Evolutionary conservation across 2,888 invertebrate genomes (phyloP), one percentile per base, ranked within the genome.

Genomic region (Byasa hedistus): DNA sequence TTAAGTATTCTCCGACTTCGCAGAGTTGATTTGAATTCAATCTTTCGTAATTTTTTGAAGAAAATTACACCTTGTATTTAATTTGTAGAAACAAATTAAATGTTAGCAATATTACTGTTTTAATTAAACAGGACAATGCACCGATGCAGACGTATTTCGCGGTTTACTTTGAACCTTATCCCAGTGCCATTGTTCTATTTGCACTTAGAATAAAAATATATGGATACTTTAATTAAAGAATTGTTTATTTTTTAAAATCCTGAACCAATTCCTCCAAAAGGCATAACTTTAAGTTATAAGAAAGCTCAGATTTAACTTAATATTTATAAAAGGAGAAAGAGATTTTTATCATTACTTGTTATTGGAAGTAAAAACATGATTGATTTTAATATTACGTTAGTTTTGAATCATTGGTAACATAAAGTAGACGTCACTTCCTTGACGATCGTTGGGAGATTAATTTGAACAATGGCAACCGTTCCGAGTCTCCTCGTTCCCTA

Each of bases 391-490:
- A n/a, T n/a, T n/a, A n/a, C n/a, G n/a, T n/a, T n/a, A n/a, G n/a
- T n/a, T n/a, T n/a, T n/a, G n/a, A 32, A 32, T 32, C 7, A 32
- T 32, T 5, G 32, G 32, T 10, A 32, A 32, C 32, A 44, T 52
- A 52, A 52, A 52, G 5, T 52, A 52, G 21, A 52, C 21, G 52
- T 21, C 52, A 52, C 52, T 52, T 21, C 52, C 52, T 52, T 39
- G 24, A 62, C 19, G 27, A 66, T 36, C 52, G 23, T 58, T 44
- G 44, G 21, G 27, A 66, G 61, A 61, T 66, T 66, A 66, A 54
- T 66, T 62, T 62, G 57, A 61, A 65, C 61, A 66, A 66, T 61
- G 61, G 54, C 54, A 23, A 48, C 39, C 61, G 54, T 62, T 51
- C 55, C 66, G 22, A 57, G 58, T 55, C 32, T 55, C 57, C 23